Base-by-base conservation (phyloP, 2,797 vertebrate genomes). In the Labroides dimidiatus region DNA sequence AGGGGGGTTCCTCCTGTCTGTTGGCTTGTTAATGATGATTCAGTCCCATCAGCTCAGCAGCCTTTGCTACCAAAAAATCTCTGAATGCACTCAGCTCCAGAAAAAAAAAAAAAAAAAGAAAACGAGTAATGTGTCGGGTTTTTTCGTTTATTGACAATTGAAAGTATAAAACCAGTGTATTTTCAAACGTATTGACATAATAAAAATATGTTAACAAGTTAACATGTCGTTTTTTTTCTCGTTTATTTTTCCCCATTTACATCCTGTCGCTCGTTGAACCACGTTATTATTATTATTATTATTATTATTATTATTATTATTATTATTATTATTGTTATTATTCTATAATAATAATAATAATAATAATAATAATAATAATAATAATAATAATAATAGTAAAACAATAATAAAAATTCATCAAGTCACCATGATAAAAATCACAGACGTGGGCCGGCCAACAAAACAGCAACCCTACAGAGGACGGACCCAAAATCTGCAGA, bases 1-100 rank as follows among this genome's bases (percentile, higher is more conserved):
- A 65, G 67, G 64, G 80, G 41, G 58, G 69, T 79, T 61, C 48
- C 23, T 86, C 74, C 82, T 89, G 85, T 87, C 86, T 90, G 89
- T 78, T 85, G 84, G 88, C 86, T 86, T 86, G 91, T 88, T 92
- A 90, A 91, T 91, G 86, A 90, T 88, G 87, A 91, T 90, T 87
- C 88, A 85, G 87, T 87, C 84, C 83, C 89, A 91, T 89, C 91
- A 89, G 89, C 87, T 90, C 89, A 78, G 74, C 91, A 85, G 87
- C 62, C 75, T 78, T 83, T 84, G 63, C 70, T 76, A 90, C 83
- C 79, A 78, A 70, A 79, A 80, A 80, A 75, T 69, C 77, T 82
- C 37, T 63, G 69, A 81, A 79, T 20, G 75, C 71, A 58, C 51
- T 36, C 54, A 67, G 51, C 68, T 63, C 24, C 5, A 19, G 45